Conservation (phyloP, 2,797 vertebrate genomes). For the Triplophysa yarkandensis region DNA sequence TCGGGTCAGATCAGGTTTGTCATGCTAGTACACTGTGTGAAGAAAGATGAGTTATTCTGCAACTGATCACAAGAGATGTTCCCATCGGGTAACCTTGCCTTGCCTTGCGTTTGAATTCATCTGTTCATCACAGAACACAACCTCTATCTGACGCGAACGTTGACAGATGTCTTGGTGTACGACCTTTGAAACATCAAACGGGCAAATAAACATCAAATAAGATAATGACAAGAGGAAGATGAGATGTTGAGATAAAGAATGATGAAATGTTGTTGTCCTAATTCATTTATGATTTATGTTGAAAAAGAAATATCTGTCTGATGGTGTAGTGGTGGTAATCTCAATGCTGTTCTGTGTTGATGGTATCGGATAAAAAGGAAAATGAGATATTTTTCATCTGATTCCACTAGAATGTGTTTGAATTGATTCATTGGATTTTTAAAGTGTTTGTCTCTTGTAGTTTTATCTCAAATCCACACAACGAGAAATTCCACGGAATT, state of each 20-base stretch:
- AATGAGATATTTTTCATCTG: slow-evolving; percentile 38
- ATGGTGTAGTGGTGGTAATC: slow-evolving; percentile 14
- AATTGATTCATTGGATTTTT: slow-evolving; percentile 12
- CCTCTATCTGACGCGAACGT: slow-evolving; percentile 20
- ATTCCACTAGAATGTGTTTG: not conserved
- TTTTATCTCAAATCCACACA: not conserved
- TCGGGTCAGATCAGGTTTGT: not conserved
- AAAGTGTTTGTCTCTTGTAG: slow-evolving; percentile 8
- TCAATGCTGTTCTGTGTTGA: slow-evolving; percentile 31
- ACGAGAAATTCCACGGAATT: not conserved
- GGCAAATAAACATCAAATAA: slow-evolving; percentile 20
- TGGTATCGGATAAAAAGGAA: slow-evolving; percentile 27
- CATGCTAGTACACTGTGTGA: not conserved
- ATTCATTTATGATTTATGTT: slow-evolving; percentile 42
- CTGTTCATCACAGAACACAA: slow-evolving; percentile 7
- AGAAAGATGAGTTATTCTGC: not conserved
- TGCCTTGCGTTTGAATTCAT: slow-evolving; percentile 32
- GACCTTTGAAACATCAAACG: slow-evolving; percentile 24
- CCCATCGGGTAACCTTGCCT: slow-evolving; percentile 21
- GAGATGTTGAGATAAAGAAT: slow-evolving; percentile 39
- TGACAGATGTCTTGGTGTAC: slow-evolving; percentile 34
- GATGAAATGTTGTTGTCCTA: slow-evolving; percentile 32
- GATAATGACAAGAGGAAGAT: slow-evolving; percentile 25
- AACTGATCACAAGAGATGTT: slow-evolving; percentile 37
- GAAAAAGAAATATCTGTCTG: slow-evolving; percentile 36